Base-by-base conservation (phyloP, 2,113 vertebrate species). In the Onychostruthus taczanowskii region DNA sequence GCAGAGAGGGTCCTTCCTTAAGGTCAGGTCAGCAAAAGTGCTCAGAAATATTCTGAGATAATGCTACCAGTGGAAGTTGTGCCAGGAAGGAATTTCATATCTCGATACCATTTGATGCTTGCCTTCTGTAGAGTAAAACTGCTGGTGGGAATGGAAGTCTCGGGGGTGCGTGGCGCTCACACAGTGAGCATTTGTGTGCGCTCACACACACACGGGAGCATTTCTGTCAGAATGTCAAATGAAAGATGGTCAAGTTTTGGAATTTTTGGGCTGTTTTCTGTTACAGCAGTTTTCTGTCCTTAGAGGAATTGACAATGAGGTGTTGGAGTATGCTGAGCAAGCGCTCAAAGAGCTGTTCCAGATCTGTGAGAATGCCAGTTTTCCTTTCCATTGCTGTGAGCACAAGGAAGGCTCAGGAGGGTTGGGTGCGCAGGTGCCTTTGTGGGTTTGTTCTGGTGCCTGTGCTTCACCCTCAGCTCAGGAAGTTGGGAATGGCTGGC, bases 251-350 rank as follows among this genome's bases (percentile, higher is more conserved):
- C 35, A 49, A 4, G 10, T 37, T 83, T 37, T 46, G 28, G 5
- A 74, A 1, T 2, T 68, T 91, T 41, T 58, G 10, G 37, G 27
- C 22, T 37, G 4, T 18, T 62, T 73, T 72, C 11, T 46, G 6
- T 80, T 64, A 15, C 7, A 3, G 70, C 15, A 11, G 26, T 64
- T 31, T 61, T 73, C 27, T 8, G 0, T 52, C 22, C n/a, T 66
- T 49, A 20, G 4, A 49, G 69, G 39, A 67, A 16, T 23, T 67
- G 70, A 66, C 2, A 30, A 0, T 0, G 2, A 69, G 30, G 10
- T 0, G 1, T 3, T 86, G 53, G 27, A 47, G 21, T 31, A 16
- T 17, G 16, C 44, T 64, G 37, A 61, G 11, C 18, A 53, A 8
- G n/a, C 8, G 6, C 21, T 74, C 6, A 0, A 7, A 46, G 44